Percentiles rank a stretch among this genome's conserved stretches.
phyloP scores from a whole-genome alignment of 2,888 invertebrate genomes.

The Conus canariensis region DNA sequence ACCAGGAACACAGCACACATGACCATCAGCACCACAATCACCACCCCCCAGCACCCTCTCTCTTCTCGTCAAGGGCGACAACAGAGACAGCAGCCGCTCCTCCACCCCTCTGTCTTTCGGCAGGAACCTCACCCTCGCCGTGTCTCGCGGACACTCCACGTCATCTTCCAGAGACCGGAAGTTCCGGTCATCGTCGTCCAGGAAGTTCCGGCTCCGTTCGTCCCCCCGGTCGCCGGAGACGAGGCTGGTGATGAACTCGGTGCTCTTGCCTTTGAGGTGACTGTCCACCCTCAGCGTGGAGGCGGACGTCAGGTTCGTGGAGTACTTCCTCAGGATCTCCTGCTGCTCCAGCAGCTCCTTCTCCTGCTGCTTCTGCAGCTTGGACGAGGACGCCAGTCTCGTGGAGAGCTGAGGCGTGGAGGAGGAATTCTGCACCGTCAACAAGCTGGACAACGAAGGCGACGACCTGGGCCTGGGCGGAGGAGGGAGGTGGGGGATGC shows the following conservation, averaged over 20 bases:
- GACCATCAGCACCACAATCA: constrained; percentile 50
- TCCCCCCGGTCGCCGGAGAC: background rate
- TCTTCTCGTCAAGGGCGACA: constrained; percentile 53
- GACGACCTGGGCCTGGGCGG: background rate
- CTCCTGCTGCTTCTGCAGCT: constrained; percentile 12
- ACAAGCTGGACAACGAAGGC: background rate
- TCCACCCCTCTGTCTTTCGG: constrained; percentile 6
- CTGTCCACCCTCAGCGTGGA: constrained; percentile 1
- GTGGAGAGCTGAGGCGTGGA: constrained; percentile 7
- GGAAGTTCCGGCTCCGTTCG: background rate
- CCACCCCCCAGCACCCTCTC: constrained; percentile 58
- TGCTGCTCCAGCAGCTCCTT: constrained; percentile 20
- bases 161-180: constrained; percentile 22
- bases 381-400: background rate
- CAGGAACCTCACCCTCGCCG: constrained; percentile 31
- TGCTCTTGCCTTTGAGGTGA: background rate
- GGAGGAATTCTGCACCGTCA: background rate
- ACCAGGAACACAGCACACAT: constrained; percentile 64
- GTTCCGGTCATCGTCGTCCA: background rate
- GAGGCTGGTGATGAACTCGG: constrained; percentile 1
- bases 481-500: constrained; percentile 9
- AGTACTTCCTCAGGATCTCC: constrained; percentile 27
- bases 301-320: background rate
- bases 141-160: constrained; percentile 1
- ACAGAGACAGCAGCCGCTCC: background rate